phyloP scores from a whole-genome alignment of 1,140 invertebrate genomes.

The Patella vulgata region DNA sequence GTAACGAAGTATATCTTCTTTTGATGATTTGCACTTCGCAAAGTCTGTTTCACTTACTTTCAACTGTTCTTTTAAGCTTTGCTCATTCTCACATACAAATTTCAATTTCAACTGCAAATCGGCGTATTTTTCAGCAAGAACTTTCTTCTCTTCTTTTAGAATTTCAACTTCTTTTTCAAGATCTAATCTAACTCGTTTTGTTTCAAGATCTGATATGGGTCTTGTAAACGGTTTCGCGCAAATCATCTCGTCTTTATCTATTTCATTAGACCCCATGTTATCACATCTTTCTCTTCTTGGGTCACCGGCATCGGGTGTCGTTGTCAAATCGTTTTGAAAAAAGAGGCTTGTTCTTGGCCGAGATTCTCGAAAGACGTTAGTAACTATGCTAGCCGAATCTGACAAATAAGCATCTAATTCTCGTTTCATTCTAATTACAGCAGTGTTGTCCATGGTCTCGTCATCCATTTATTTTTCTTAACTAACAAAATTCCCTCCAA shows the following conservation, averaged over 20 bases:
- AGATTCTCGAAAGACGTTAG: no score
- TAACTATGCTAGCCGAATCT: conserved; percentile 19
- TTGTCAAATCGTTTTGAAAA: no score
- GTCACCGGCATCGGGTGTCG: conserved; percentile 24
- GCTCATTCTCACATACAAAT: no score
- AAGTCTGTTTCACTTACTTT: no score
- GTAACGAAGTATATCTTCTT: no score
- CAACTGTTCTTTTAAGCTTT: no score
- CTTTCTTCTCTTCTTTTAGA: conserved; percentile 32
- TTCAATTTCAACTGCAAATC: no score
- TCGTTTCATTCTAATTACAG: conserved; percentile 46
- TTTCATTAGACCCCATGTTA: conserved; percentile 41
- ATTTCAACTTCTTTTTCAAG: conserved; percentile 39
- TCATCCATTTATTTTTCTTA: no score
- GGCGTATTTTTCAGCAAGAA: no score
- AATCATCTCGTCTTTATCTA: conserved; percentile 39
- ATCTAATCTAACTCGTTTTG: conserved; percentile 46
- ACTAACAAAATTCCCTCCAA: no score
- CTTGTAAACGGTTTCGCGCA: conserved; percentile 37
- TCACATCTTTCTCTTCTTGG: conserved; percentile 40
- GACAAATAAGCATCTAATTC: conserved; percentile 50
- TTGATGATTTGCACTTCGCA: no score
- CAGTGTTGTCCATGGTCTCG: conserved; percentile 35
- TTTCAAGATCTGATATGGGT: conserved; percentile 25
- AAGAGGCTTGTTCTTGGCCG: no score